Percentiles rank a stretch among this genome's conserved stretches.
Evolutionary conservation across 1,140 invertebrate species (phyloP).

Genomic region (Pteromalus puparum): DNA sequence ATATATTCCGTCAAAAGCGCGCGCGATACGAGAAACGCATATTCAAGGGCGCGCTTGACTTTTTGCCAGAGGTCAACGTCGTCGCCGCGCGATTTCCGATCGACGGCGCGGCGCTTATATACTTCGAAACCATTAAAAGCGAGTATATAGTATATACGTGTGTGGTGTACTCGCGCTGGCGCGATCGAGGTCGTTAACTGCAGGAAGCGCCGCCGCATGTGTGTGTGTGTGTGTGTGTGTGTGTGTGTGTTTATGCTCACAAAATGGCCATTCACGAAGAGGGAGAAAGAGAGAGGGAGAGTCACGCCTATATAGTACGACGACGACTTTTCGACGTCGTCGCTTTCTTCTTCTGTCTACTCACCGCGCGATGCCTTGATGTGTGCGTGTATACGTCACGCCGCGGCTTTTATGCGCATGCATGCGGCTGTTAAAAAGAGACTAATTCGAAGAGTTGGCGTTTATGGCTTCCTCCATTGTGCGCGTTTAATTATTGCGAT

Average conservation of each 20-base stretch:
- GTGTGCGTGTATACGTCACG: neutral
- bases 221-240: slow-evolving; percentile 51
- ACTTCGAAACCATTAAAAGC: slow-evolving; percentile 68
- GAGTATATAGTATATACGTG: slow-evolving; percentile 58
- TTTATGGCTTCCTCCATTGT: neutral
- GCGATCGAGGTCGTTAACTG: slow-evolving; percentile 72
- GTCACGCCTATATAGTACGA: slow-evolving; percentile 13
- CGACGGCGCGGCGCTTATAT: slow-evolving; percentile 47
- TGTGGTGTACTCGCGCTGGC: neutral
- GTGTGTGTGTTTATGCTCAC: slow-evolving; percentile 53
- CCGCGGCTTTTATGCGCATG: neutral
- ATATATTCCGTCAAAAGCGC: neutral
- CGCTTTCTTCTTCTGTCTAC: neutral
- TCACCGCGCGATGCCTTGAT: neutral
- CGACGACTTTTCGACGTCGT: neutral
- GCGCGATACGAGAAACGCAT: neutral
- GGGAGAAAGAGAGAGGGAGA: slow-evolving; percentile 15
- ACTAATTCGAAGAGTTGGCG: neutral
- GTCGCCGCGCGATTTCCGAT: slow-evolving; percentile 35
- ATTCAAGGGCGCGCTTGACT: slow-evolving; percentile 28
- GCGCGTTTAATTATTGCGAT: too few species aligned
- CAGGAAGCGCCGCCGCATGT: slow-evolving; percentile 67
- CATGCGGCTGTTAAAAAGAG: neutral
- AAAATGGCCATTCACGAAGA: slow-evolving; percentile 26
- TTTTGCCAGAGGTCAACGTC: slow-evolving; percentile 24